phyloP scores from a whole-genome alignment of 2,113 vertebrate species.

The Thermophis baileyi region DNA sequence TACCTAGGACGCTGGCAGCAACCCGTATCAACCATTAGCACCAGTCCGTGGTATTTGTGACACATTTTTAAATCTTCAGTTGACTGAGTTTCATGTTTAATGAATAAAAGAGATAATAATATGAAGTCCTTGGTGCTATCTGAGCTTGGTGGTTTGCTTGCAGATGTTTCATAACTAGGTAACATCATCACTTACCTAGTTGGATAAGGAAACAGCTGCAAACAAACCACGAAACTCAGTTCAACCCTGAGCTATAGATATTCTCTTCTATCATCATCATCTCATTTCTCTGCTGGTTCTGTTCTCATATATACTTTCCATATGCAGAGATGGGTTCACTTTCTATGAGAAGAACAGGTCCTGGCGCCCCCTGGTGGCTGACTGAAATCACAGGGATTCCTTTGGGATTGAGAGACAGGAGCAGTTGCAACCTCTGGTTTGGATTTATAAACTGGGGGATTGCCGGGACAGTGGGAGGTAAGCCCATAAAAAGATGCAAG shows the following conservation, averaged over 20 bases:
- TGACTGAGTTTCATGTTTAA: too few species aligned
- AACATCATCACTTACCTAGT: not conserved
- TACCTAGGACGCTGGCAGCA: too few species aligned
- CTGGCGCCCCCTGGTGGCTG: not conserved
- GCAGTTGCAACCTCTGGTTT: not conserved
- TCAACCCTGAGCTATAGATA: not conserved
- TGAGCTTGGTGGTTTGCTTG: not conserved
- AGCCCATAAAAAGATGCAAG: not conserved
- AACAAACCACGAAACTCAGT: not conserved
- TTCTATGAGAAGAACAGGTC: not conserved
- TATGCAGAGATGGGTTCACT: not conserved
- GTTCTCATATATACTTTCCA: not conserved
- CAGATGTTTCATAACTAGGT: not conserved
- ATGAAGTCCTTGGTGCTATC: not conserved
- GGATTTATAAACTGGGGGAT: not conserved
- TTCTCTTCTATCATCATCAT: not conserved
- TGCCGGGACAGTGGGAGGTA: not conserved
- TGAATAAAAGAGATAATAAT: too few species aligned
- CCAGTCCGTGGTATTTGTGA: too few species aligned
- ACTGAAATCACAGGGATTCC: not conserved
- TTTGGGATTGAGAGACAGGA: not conserved
- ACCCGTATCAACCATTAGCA: too few species aligned
- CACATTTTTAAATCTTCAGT: too few species aligned
- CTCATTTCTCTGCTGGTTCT: not conserved
- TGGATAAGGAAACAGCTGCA: not conserved